Evolutionary conservation across 2,113 vertebrate genomes (phyloP).

Genomic region (Ondatra zibethicus): DNA sequence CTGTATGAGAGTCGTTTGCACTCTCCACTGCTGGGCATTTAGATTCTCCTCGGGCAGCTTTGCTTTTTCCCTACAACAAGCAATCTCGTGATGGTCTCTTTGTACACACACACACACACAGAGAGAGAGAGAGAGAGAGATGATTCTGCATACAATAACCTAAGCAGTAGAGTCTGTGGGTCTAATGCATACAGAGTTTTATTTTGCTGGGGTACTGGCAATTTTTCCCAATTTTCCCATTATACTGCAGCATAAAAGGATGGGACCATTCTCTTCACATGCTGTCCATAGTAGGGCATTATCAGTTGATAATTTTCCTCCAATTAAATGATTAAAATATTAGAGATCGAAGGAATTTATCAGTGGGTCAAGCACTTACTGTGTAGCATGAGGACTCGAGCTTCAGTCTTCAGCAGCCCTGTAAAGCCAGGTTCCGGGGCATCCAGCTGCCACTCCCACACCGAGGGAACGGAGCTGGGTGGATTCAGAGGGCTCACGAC

Average conservation of each 20-base stretch:
- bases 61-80: slow-evolving; percentile 7
- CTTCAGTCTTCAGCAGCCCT: neutral
- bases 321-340: neutral
- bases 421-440: neutral
- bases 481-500: too few relatives aligned
- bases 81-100: neutral
- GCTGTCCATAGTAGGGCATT: neutral
- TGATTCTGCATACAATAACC: neutral
- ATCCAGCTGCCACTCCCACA: neutral
- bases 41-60: neutral
- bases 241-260: neutral
- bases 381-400: neutral
- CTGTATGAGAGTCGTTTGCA: neutral
- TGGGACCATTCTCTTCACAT: neutral
- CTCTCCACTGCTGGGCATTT: neutral
- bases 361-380: neutral
- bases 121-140: too few relatives aligned
- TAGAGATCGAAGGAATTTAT: too few relatives aligned
- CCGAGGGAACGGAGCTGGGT: too few relatives aligned
- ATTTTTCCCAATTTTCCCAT: neutral
- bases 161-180: neutral
- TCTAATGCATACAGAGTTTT: neutral
- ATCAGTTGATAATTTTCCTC: slow-evolving; percentile 15
- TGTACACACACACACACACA: neutral
- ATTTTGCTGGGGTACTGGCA: neutral